These are phyloP conservation scores for Oplegnathus fasciatus DNA, from an alignment of 2,113 vertebrate genomes.

Conservation along the genomic window DNA sequence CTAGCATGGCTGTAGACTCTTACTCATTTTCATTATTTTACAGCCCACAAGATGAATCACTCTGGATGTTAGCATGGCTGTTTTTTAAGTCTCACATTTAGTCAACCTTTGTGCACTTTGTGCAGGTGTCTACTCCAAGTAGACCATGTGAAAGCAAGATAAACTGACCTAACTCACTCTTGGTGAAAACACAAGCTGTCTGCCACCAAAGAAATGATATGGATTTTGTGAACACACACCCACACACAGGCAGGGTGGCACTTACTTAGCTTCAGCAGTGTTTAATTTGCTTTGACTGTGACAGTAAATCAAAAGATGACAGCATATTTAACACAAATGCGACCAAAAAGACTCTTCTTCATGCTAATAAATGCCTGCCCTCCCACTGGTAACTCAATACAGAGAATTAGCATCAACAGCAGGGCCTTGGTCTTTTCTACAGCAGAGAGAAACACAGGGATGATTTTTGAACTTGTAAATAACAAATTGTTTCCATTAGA, in stretches of 20 bases:
- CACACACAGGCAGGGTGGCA: background rate
- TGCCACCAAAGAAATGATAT: background rate
- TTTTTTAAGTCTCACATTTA: background rate
- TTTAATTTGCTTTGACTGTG: slow-evolving; percentile 12
- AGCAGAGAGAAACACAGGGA: background rate
- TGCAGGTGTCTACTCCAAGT: background rate
- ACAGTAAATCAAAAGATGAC: background rate
- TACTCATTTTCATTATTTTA: background rate
- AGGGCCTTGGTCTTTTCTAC: background rate
- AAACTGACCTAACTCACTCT: background rate
- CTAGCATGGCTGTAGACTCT: too few species aligned
- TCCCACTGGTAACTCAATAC: background rate
- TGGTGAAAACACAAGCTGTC: background rate
- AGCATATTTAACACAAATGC: background rate
- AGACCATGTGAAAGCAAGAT: background rate
- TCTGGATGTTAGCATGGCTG: background rate
- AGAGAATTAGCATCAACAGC: slow-evolving; percentile 9
- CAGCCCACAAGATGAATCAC: background rate
- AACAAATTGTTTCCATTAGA: slow-evolving; percentile 38
- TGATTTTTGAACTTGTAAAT: slow-evolving; percentile 26
- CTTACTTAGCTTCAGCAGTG: background rate
- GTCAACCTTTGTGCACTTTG: background rate
- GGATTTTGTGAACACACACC: background rate
- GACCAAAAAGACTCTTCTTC: background rate
- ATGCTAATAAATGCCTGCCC: background rate